Conservation (phyloP, 2,113 vertebrate species). For the Oncorhynchus mykiss region DNA sequence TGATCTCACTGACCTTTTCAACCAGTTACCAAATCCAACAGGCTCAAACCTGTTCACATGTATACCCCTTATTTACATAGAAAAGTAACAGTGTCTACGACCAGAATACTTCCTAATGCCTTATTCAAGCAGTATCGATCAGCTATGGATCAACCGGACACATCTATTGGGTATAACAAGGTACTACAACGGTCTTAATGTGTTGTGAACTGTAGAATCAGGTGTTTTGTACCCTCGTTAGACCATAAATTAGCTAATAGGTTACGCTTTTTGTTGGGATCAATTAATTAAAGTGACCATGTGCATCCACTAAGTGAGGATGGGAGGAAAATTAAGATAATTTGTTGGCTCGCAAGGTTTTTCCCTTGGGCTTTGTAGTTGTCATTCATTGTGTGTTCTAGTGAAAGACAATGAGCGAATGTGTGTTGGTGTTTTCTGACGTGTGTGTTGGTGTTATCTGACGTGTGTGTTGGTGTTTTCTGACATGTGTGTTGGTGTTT, state of each 20-base stretch:
- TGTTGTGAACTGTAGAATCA: background rate
- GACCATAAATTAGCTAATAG: slow-evolving; percentile 48
- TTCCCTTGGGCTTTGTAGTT: slow-evolving; percentile 14
- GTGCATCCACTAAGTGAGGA: slow-evolving; percentile 43
- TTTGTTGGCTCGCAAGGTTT: background rate
- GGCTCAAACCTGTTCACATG: background rate
- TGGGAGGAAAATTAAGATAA: slow-evolving; percentile 42
- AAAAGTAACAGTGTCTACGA: background rate
- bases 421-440: no score
- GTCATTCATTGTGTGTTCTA: background rate
- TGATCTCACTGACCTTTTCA: no score
- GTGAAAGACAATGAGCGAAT: background rate
- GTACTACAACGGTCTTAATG: slow-evolving; percentile 4
- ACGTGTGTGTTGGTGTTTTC: no score
- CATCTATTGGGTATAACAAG: background rate
- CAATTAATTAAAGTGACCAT: slow-evolving; percentile 51
- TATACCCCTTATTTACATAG: background rate
- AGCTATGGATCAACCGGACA: background rate
- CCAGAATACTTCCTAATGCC: slow-evolving; percentile 23
- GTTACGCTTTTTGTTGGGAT: slow-evolving; percentile 40
- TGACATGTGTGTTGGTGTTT: no score
- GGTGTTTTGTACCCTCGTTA: slow-evolving; percentile 13
- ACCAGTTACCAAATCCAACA: background rate
- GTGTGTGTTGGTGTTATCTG: no score
- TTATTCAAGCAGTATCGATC: slow-evolving; percentile 14